phyloP scores from a whole-genome alignment of 2,888 invertebrate genomes.

The Eurytoma californica region DNA sequence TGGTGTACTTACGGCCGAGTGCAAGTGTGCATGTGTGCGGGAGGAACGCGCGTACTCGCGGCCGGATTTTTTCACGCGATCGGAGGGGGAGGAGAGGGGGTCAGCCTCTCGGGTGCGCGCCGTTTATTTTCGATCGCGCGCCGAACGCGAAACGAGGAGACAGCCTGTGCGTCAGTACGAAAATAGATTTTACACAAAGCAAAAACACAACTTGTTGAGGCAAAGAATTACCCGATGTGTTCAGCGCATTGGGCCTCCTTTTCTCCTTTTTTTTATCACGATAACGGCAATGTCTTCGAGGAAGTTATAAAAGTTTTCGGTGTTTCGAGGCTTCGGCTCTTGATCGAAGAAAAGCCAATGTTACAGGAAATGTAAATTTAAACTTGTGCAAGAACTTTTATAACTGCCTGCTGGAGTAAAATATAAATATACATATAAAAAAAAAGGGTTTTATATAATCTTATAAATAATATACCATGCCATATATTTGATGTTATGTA shows the following conservation, averaged over 20 bases:
- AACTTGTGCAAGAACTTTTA: neutral
- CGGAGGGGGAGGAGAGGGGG: neutral
- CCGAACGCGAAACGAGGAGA: conserved; percentile 29
- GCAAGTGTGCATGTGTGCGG: neutral
- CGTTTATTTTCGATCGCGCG: conserved; percentile 47
- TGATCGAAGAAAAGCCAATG: no score
- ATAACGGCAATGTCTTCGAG: conserved; percentile 13
- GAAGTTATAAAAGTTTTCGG: conserved; percentile 25
- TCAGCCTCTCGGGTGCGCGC: neutral
- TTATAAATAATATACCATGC: no score
- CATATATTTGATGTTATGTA: no score
- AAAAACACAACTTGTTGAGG: conserved; percentile 29
- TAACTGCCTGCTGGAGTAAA: neutral
- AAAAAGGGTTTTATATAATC: no score
- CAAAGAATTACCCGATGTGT: neutral
- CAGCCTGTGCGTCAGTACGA: conserved; percentile 29
- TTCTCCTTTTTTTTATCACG: neutral
- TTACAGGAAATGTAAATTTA: no score
- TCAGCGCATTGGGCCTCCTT: conserved; percentile 4
- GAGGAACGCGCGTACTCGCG: neutral
- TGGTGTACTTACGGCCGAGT: no score
- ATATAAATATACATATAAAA: neutral
- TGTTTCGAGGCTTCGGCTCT: neutral
- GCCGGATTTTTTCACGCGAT: conserved; percentile 11
- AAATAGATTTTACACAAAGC: conserved; percentile 56